Base-by-base conservation (phyloP, 2,797 vertebrate species). In the Myotis findleyi region DNA sequence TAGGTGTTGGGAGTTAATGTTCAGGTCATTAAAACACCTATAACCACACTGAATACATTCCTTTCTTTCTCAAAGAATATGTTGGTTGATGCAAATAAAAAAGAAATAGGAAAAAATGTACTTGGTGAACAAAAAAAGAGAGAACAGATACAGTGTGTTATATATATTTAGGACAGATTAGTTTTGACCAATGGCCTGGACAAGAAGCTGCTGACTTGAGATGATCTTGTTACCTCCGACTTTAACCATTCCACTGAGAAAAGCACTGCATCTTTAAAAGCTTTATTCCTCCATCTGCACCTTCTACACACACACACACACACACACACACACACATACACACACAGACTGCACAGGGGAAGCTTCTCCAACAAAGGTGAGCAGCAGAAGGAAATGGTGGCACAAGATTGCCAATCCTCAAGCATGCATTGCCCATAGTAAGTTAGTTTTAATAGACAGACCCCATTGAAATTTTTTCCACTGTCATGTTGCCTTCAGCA, bases 61-160 rank as follows among this genome's bases (percentile, higher is more conserved):
- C 85, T 20, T 64, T 75, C 80, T 93, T 84, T 81, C 41, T 72
- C 36, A 69, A 90, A 76, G 55, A 82, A 41, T 9, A 71, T 20
- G 9, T 2, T 86, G 87, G 8, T 44, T 64, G 41, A 79, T 49
- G 21, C 4, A 80, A 59, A 66, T 49, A 41, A 77, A 79, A 90
- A 73, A 44, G 21, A 51, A 87, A 85, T 1, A 6, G 21, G 87
- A 81, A 75, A 1, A 87, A 84, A 5, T 33, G 3, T 44, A 94
- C 23, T 16, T 81, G 51, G 12, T 30, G 2, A 81, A 76, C 12
- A 76, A 77, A 59, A 44, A 73, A 20, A 13, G 2, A n/a, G 20
- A 25, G 21, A 72, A 38, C 0, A 20, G 41, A 53, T 47, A 10
- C 6, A 33, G 57, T 75, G 20, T 21, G n/a, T 13, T 66, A 41